Base-by-base conservation (phyloP, 2,113 vertebrate species). In the Phyllostomus hastatus region DNA sequence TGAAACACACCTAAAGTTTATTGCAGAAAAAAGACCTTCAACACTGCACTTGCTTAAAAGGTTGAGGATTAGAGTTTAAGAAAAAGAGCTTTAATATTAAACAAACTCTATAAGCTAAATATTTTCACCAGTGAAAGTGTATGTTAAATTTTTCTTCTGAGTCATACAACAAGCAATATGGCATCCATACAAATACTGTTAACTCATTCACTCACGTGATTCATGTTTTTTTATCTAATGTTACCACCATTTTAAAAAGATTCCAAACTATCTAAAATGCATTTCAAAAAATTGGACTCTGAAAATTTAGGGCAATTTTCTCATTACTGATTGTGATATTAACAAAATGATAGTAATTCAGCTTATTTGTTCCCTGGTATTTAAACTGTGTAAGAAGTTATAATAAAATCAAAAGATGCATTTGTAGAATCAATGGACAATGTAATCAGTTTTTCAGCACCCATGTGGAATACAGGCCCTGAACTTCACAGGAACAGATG, bases 1-100 rank as follows among this genome's bases (percentile, higher is more conserved):
- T 82, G 69, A 83, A 94, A 54, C 54, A 85, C 14, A 88, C 17
- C 31, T 67, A 80, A 33, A 94, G 12, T 64, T 96, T 94, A 91
- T 75, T 78, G 46, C 1, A 87, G 43, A 91, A 67, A 88, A 35
- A 35, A 85, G 12, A 54, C 46, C 24, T 75, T 61, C 7, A 94
- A 16, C 43, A 84, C 11, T 52, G 24, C 1, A 19, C 15, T 83
- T 75, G 4, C 31, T 88, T 85, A 31, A 82, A 95, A 95, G 4
- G 22, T 67, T 70, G 54, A 93, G 2, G 7, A 46, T 81, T 61
- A 41, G 14, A 85, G 4, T 52, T 94, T 93, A 57, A 94, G 64
- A 70, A 80, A 86, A 22, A 64, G 1, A 76, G 22, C 43, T 91
- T 94, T 59, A 22, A 35, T 93, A 57, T 46, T 43, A 93, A 89